Conservation (phyloP, 1,140 invertebrate genomes). For the Zaprionus africanus region DNA sequence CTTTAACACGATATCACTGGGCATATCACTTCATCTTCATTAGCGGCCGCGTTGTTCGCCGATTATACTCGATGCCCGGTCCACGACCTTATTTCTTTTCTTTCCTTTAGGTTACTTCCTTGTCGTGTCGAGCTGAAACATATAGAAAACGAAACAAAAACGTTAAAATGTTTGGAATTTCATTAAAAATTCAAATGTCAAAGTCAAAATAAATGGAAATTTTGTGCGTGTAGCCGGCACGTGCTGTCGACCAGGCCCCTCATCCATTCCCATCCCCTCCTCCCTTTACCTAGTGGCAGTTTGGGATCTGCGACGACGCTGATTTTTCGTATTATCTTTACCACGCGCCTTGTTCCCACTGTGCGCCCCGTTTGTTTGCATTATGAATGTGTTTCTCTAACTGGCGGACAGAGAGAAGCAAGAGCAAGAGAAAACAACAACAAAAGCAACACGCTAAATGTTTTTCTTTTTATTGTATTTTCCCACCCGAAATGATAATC, state of each 20-base stretch:
- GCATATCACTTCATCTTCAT: slow-evolving; percentile 79
- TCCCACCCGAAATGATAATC: slow-evolving; percentile 32
- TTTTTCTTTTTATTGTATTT: slow-evolving; percentile 19
- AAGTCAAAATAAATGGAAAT: slow-evolving; percentile 81
- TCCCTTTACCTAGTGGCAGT: background rate
- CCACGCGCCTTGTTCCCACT: slow-evolving; percentile 38
- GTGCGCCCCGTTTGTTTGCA: slow-evolving; percentile 50
- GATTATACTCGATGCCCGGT: slow-evolving; percentile 11
- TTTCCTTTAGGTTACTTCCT: background rate
- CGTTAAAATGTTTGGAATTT: slow-evolving; percentile 82
- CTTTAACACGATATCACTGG: slow-evolving; percentile 56
- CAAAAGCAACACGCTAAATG: slow-evolving; percentile 17
- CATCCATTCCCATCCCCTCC: background rate
- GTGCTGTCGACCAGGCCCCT: slow-evolving; percentile 42
- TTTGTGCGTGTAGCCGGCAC: slow-evolving; percentile 58
- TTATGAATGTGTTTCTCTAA: slow-evolving; percentile 70
- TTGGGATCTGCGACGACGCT: background rate
- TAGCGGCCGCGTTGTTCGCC: slow-evolving; percentile 50
- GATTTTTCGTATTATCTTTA: slow-evolving; percentile 53
- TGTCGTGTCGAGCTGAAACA: slow-evolving; percentile 41
- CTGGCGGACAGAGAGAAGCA: slow-evolving; percentile 30
- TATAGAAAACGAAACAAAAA: slow-evolving; percentile 40
- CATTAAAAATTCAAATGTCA: slow-evolving; percentile 83
- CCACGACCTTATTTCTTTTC: background rate
- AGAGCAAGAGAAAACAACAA: background rate